phyloP scores from a whole-genome alignment of 1,140 invertebrate species.

The Hyles euphorbiae region DNA sequence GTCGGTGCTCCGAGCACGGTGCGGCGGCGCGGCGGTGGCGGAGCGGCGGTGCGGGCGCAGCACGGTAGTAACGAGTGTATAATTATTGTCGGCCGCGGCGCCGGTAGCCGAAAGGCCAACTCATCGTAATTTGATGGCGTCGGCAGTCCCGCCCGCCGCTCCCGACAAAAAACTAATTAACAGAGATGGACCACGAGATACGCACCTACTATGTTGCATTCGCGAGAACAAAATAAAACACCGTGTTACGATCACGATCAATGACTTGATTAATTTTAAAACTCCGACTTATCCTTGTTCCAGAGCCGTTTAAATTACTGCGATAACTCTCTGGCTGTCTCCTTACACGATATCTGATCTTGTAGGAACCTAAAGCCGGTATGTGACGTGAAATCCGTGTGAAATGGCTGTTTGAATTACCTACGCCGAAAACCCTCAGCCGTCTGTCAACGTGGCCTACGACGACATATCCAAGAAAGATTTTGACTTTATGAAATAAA shows the following conservation, averaged over 20 bases:
- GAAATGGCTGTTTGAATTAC: no score
- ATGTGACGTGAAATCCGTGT: no score
- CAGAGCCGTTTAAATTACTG: no score
- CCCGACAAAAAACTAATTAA: conserved; percentile 73
- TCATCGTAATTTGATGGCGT: conserved; percentile 74
- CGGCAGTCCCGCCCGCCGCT: conserved; percentile 47
- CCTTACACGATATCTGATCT: no score
- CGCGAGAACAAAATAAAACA: conserved; percentile 49
- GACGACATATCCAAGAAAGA: no score
- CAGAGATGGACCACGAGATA: conserved; percentile 48
- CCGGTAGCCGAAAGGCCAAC: conserved; percentile 70
- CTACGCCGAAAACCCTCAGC: no score
- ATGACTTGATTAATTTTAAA: conserved; percentile 19
- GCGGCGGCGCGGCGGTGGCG: conserved; percentile 5
- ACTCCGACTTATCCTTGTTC: no score
- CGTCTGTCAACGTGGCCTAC: no score
- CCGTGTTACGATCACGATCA: conserved; percentile 19
- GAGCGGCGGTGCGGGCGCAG: conserved; percentile 29
- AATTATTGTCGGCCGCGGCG: conserved; percentile 61
- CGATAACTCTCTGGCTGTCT: no score
- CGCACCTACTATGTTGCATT: conserved; percentile 46
- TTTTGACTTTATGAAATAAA: no score
- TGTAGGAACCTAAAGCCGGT: no score
- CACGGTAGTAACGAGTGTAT: conserved; percentile 74
- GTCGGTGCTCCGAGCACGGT: neutral